Conservation (phyloP, 2,797 vertebrate species). For the Gymnodraco acuticeps region DNA sequence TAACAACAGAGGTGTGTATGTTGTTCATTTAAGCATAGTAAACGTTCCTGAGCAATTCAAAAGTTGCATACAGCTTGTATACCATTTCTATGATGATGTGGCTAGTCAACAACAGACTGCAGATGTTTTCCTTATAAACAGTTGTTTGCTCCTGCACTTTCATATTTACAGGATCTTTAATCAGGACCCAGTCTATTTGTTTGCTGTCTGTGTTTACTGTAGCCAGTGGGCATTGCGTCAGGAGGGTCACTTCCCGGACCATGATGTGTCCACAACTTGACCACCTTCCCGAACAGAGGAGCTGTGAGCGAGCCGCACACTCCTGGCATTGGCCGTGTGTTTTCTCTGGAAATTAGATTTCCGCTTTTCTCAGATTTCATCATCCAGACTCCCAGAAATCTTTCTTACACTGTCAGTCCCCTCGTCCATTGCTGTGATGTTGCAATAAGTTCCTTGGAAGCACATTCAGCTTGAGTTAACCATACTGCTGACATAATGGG, state of each 20-base stretch:
- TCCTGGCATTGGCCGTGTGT: conserved; percentile 10
- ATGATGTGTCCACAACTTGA: conserved; percentile 37
- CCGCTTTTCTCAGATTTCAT: conserved; percentile 55
- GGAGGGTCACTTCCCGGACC: conserved; percentile 18
- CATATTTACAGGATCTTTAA: conserved; percentile 38
- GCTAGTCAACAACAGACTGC: conserved; percentile 53
- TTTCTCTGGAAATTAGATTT: conserved; percentile 47
- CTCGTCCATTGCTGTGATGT: conserved; percentile 45
- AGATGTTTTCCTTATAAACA: conserved; percentile 54
- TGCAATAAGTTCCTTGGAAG: conserved; percentile 60
- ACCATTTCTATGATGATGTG: conserved; percentile 40
- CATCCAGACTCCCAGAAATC: conserved; percentile 28
- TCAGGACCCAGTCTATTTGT: conserved; percentile 25
- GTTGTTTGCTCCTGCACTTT: conserved; percentile 19
- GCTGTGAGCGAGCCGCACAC: not conserved
- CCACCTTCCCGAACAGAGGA: conserved; percentile 12
- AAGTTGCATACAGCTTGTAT: conserved; percentile 21
- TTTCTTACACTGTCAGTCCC: conserved; percentile 27
- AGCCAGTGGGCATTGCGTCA: conserved; percentile 52
- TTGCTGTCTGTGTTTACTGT: conserved; percentile 60
- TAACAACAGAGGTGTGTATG: conserved; percentile 1
- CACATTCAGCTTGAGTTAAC: conserved; percentile 67
- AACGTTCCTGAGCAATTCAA: conserved; percentile 31
- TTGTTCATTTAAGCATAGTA: conserved; percentile 14
- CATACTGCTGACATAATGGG: conserved; percentile 75